Conservation (phyloP, 2,888 invertebrate species). For the Saturnia japonica region DNA sequence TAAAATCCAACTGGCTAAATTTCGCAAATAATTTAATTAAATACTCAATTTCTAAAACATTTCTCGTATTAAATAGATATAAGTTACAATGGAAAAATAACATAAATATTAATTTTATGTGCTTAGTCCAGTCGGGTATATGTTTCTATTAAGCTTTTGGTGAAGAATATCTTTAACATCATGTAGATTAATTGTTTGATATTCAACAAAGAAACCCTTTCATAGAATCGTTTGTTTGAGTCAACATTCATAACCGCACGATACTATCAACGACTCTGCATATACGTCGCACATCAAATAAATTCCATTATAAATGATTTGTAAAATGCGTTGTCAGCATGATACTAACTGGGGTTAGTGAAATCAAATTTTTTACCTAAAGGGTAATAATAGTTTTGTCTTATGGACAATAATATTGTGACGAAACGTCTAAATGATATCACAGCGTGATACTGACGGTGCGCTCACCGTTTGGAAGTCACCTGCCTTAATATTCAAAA, state of each 20-base stretch:
- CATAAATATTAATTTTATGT: neutral
- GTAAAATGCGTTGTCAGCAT: constrained; percentile 79
- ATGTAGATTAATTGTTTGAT: constrained; percentile 45
- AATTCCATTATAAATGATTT: constrained; percentile 74
- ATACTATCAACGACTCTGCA: constrained; percentile 64
- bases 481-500: constrained; percentile 55
- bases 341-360: constrained; percentile 61
- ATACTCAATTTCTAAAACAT: neutral
- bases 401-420: constrained; percentile 64
- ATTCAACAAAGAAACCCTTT: constrained; percentile 66
- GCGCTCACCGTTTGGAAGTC: constrained; percentile 72
- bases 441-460: constrained; percentile 67
- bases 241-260: constrained; percentile 67
- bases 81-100: neutral
- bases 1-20: neutral
- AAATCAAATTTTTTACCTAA: constrained; percentile 58
- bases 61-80: neutral
- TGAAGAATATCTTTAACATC: constrained; percentile 20
- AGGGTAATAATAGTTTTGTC: constrained; percentile 68
- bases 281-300: constrained; percentile 56
- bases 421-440: constrained; percentile 67
- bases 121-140: neutral
- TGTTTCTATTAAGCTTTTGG: neutral
- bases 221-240: constrained; percentile 50
- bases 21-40: neutral